phyloP scores from a whole-genome alignment of 2,113 vertebrate species.

The Piprites chloris region DNA sequence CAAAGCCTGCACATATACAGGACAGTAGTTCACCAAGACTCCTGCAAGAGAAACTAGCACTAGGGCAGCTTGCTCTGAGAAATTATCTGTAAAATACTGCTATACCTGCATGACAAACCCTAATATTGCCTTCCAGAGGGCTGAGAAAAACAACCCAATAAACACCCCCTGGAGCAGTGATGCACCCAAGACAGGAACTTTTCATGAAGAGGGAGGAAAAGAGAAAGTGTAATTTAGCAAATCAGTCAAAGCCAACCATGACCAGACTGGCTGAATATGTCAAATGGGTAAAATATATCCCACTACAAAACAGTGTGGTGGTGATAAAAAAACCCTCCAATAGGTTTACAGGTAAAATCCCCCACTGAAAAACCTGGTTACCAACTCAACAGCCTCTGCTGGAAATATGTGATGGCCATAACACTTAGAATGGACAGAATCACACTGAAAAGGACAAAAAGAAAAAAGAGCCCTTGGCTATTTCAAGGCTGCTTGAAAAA shows the following conservation, averaged over 20 bases:
- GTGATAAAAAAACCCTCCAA: not conserved
- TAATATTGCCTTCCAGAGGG: not conserved
- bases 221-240: not conserved
- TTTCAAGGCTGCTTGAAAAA: not conserved
- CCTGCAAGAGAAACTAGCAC: not conserved
- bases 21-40: not conserved
- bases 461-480: not conserved
- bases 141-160: not conserved
- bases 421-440: not conserved
- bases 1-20: rapidly evolving
- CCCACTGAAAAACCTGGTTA: not conserved
- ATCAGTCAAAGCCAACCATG: not conserved
- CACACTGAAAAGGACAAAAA: not conserved
- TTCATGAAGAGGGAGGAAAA: not conserved
- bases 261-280: not conserved
- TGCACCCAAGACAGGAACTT: not conserved
- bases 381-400: not conserved
- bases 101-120: not conserved
- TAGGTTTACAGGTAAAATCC: not conserved
- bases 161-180: not conserved
- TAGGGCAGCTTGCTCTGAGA: not conserved
- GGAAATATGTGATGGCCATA: not conserved
- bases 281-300: not conserved
- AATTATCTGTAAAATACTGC: not conserved
- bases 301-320: not conserved